Evolutionary conservation across 2,888 invertebrate species (phyloP), one percentile per base, ranked within the genome.

Genomic region (Phortica magna): DNA sequence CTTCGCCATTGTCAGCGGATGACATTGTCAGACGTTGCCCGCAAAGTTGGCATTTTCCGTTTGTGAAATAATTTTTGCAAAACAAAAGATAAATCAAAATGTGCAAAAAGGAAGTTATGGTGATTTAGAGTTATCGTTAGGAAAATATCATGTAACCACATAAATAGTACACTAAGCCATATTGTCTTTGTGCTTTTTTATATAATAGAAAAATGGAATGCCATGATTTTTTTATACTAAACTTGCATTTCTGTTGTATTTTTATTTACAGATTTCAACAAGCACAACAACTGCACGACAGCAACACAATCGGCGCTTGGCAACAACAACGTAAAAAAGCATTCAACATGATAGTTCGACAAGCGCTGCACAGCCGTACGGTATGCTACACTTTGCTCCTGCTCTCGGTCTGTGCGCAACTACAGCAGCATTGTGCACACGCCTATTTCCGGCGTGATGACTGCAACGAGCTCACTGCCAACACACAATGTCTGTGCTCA

Each of bases 401-500:
- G 19, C 42, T 67, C 0, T 57, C 75, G n/a, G 7, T 67, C 67
- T n/a, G n/a, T 31, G 42, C 59, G n/a, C 41, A 48, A 14, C 41
- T 82, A 55, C 17, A n/a, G 9, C 57, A 42, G 43, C 82, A 79
- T 10, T 41, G 68, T 55, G 76, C 61, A 55, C 76, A 41, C 70
- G 78, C 76, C 19, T 73, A 55, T 48, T 88, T 81, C 64, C 84
- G 84, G 3, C 89, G 89, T 1, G 88, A 90, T 59, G 89, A 89
- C 12, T 91, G 91, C 73, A 87, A 80, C 57, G 88, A 90, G 64
- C 76, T 91, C 3, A 84, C 84, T 19, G 80, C 80, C 14, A 83
- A 78, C 10, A 83, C 88, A 0, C 75, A 85, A 9, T 92, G 92
- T 65, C 87, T 88, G 43, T 92, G 92, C 64, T 87, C 89, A 3